Base-by-base conservation (phyloP, 2,888 invertebrate species). In the Dexiosoma caninum region DNA sequence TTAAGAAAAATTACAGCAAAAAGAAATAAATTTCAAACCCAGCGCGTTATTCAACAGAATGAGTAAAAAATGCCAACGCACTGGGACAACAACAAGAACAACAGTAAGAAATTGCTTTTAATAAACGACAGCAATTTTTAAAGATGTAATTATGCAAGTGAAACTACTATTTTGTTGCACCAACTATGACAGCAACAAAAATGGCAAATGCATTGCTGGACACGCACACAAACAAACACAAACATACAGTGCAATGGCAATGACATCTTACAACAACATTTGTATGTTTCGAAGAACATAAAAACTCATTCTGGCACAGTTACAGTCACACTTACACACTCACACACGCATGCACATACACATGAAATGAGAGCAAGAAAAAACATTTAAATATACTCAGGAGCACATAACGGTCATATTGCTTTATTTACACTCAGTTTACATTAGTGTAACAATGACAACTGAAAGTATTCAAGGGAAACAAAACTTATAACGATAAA, bases 131-230 rank as follows among this genome's bases (percentile, higher is more conserved):
- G 83, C 83, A 85, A 86, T 87, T 85, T 87, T 86, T 87, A 85
- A 87, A 85, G 83, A 84, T 83, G 84, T 88, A 87, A 87, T 87
- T 88, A 87, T 87, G 86, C 85, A 83, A 85, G 83, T 82, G 84
- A 83, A 78, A 84, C 81, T 81, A 81, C 82, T 77, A 80, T 66
- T 78, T 35, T 66, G 70, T 53, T 55, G 40, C 75, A 40, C 23
- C 67, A 49, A 57, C 59, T 35, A 40, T 19, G 30, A 64, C 23
- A 64, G 19, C 69, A 76, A 59, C 10, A 30, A 21, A 16, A 10
- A 35, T 8, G 21, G 19, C 30, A 46, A 42, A n/a, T 67, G 16
- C 51, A 42, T 21, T 67, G 19, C 32, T n/a, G n/a, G n/a, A n/a
- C 27, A 27, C 6, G 27, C 27, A 27, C 27, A 27, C 6, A 27